phyloP scores from a whole-genome alignment of 2,113 vertebrate species.

The Caracal caracal region DNA sequence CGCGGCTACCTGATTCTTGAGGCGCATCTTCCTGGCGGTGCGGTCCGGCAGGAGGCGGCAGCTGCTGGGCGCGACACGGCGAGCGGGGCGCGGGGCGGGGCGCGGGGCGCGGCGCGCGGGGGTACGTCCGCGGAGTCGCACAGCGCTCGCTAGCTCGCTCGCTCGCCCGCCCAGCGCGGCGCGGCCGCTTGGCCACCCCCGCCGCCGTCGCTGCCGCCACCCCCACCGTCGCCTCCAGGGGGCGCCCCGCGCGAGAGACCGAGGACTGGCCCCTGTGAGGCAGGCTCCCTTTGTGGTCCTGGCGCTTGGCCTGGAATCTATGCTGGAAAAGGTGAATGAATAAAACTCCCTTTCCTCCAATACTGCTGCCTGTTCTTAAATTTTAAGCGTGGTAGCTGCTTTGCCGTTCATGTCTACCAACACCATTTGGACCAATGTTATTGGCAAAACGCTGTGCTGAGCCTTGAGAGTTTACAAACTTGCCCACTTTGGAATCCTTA shows the following conservation, averaged over 20 bases:
- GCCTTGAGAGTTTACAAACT: background rate
- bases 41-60: background rate
- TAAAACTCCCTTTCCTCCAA: background rate
- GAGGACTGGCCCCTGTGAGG: background rate
- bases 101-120: background rate
- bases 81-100: background rate
- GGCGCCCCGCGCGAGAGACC: background rate
- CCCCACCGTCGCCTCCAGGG: slow-evolving; percentile 50
- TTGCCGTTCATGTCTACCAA: background rate
- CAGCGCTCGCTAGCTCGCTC: background rate
- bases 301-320: background rate
- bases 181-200: background rate
- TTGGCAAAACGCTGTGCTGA: background rate
- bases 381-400: background rate
- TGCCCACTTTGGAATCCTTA: background rate
- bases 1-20: slow-evolving; percentile 70
- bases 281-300: background rate
- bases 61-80: background rate
- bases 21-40: slow-evolving; percentile 59
- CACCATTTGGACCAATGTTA: background rate
- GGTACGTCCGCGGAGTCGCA: background rate
- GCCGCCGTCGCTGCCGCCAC: background rate
- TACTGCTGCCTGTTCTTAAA: background rate
- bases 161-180: background rate
- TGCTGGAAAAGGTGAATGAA: background rate